A percentile compares a stretch with the other conserved stretches of the same genome.
Evolutionary conservation across 2,113 vertebrate genomes (phyloP).

Genomic region (Takifugu flavidus): DNA sequence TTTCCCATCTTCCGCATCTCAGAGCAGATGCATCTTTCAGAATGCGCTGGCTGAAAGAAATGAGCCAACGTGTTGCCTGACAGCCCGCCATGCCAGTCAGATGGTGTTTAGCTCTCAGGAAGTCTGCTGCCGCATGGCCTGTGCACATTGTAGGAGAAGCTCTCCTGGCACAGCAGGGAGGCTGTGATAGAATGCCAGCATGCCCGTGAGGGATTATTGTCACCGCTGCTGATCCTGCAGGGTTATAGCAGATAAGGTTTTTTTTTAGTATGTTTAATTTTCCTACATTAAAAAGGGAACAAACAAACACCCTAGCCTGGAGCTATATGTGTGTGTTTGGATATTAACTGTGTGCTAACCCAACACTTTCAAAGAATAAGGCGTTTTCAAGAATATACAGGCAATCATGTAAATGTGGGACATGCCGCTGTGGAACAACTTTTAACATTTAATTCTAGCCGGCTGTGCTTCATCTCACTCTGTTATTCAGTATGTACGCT

Average conservation of each 20-base stretch:
- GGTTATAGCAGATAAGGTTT: constrained; percentile 3
- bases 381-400: too few relatives aligned
- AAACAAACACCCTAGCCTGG: not conserved
- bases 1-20: constrained; percentile 11
- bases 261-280: constrained; percentile 11
- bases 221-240: constrained; percentile 29
- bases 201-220: constrained; percentile 39
- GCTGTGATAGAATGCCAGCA: constrained; percentile 44
- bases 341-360: too few relatives aligned
- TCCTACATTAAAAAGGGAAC: constrained; percentile 30
- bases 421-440: not conserved
- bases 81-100: constrained; percentile 16
- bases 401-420: not conserved
- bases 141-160: constrained; percentile 26
- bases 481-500: constrained; percentile 11
- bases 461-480: not conserved
- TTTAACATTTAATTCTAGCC: not conserved
- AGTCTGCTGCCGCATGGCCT: constrained; percentile 13
- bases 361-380: too few relatives aligned
- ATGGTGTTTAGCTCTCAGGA: constrained; percentile 22
- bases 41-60: constrained; percentile 34
- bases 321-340: too few relatives aligned
- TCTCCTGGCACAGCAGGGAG: constrained; percentile 31
- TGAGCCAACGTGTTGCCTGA: constrained; percentile 15
- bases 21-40: constrained; percentile 9